Conservation (phyloP, 2,888 invertebrate genomes). For the Drosophila monieri region DNA sequence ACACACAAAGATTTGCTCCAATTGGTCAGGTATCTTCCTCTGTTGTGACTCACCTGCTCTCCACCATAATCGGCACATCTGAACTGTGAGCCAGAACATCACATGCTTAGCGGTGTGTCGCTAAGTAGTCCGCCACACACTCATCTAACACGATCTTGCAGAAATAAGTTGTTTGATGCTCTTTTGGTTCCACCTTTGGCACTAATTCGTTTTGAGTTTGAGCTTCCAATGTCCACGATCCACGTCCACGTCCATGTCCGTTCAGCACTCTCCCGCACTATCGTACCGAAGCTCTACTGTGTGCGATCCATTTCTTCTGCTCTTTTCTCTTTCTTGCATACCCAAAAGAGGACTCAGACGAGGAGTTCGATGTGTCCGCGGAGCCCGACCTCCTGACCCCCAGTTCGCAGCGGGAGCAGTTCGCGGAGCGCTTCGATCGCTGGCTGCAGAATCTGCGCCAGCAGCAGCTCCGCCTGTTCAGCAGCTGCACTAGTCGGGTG, state of each 20-base stretch:
- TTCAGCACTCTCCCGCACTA: constrained; percentile 23
- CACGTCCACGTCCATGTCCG: constrained; percentile 34
- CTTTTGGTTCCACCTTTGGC: constrained; percentile 55
- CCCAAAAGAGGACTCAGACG: constrained; percentile 31
- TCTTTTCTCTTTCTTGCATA: constrained; percentile 48
- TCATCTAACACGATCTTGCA: constrained; percentile 24
- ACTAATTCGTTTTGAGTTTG: constrained; percentile 37
- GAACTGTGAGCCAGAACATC: constrained; percentile 50
- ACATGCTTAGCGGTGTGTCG: constrained; percentile 78
- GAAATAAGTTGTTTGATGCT: constrained; percentile 33
- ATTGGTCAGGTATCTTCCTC: neutral
- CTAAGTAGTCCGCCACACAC: constrained; percentile 65
- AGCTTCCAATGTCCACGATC: constrained; percentile 41
- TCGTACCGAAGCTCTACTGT: constrained; percentile 6
- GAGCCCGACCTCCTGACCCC: constrained; percentile 59
- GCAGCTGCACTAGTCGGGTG: constrained; percentile 72
- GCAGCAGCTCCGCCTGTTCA: constrained; percentile 66
- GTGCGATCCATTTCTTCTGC: constrained; percentile 4
- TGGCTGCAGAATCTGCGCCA: constrained; percentile 71
- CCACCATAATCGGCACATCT: constrained; percentile 40
- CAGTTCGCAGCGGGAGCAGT: constrained; percentile 60
- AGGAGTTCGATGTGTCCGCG: constrained; percentile 53
- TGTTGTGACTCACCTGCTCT: constrained; percentile 25
- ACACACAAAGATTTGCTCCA: neutral
- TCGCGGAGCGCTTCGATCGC: constrained; percentile 67